A percentile compares a stretch with the other conserved stretches of the same genome.
These are phyloP conservation scores for Cynocephalus volans DNA, from an alignment of 2,113 vertebrate genomes.

Conservation along the genomic window DNA sequence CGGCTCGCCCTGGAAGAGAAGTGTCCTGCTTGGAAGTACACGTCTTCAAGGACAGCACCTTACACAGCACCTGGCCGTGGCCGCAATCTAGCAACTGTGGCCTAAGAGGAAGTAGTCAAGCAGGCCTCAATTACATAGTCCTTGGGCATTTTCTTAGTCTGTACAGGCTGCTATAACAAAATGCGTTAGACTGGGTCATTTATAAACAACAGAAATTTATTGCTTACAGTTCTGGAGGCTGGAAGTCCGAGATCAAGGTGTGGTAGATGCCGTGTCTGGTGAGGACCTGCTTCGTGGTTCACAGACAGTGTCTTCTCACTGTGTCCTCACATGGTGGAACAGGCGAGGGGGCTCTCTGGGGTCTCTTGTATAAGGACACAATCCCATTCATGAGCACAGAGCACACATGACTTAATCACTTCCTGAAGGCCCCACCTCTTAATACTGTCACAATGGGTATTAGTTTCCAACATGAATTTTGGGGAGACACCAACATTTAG, in stretches of 20 bases:
- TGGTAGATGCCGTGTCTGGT: neutral
- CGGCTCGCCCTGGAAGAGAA: too few species aligned
- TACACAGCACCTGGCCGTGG: fast-evolving
- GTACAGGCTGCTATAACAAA: neutral
- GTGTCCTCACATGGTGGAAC: neutral
- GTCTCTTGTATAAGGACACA: neutral
- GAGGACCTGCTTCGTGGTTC: neutral
- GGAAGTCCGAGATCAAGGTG: neutral
- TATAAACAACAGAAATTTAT: neutral
- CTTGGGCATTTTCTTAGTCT: neutral
- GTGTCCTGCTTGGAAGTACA: too few species aligned
- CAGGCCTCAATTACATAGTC: neutral
- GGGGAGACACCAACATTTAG: neutral
- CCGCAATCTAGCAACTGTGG: too few species aligned
- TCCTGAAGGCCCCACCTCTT: neutral
- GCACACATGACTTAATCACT: neutral
- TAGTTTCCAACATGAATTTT: neutral
- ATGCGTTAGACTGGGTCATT: neutral
- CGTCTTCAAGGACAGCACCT: too few species aligned
- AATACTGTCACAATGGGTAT: too few species aligned
- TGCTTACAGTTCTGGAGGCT: neutral
- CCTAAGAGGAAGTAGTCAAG: neutral
- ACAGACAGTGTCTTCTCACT: neutral
- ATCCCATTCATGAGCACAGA: neutral
- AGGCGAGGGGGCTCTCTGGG: neutral